phyloP scores from a whole-genome alignment of 2,797 vertebrate species.

The Notamacropus eugenii region DNA sequence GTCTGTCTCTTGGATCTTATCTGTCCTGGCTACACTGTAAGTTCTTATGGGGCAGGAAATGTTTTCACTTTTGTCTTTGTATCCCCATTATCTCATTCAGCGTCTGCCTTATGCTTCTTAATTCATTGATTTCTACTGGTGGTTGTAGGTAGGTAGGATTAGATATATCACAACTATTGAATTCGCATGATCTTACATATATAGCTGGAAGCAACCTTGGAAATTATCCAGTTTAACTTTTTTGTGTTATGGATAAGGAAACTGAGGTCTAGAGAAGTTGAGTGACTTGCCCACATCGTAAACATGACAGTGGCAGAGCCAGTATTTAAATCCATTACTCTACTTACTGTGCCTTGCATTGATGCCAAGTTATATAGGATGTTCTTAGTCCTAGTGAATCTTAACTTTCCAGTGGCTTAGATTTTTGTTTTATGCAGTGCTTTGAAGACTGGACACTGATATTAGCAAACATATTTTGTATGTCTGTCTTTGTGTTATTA shows the following conservation, averaged over 20 bases:
- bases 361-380: neutral
- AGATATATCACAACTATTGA: too few species aligned
- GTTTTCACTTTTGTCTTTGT: too few species aligned
- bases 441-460: neutral
- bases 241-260: neutral
- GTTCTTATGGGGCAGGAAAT: too few species aligned
- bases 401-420: too few species aligned
- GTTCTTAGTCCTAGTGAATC: neutral
- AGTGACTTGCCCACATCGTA: neutral
- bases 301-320: neutral
- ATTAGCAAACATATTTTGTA: rapidly evolving
- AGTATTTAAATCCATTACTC: neutral
- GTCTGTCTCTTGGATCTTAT: too few species aligned
- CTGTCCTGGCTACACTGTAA: too few species aligned
- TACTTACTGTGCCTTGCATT: slow-evolving; percentile 47
- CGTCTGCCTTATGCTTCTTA: too few species aligned
- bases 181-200: too few species aligned
- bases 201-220: too few species aligned
- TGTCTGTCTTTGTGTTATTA: neutral
- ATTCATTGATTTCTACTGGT: too few species aligned
- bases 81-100: too few species aligned
- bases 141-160: too few species aligned
- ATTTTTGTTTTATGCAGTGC: rapidly evolving
- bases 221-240: neutral
- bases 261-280: neutral